These are phyloP conservation scores for Antigone vipio DNA, from an alignment of 2,113 vertebrate species.

Conservation along the genomic window DNA sequence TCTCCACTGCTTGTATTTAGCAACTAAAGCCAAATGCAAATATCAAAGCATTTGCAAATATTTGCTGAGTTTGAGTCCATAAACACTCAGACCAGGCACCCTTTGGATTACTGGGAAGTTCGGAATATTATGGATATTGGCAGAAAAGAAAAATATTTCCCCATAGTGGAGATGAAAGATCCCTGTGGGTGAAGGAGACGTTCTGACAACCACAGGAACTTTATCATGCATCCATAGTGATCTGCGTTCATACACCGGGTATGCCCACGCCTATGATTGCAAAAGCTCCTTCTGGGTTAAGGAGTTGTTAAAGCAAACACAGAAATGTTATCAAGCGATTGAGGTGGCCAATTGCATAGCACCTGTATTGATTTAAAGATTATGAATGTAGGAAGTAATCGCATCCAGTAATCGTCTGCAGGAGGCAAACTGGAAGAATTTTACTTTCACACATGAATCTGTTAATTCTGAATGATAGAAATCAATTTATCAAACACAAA, in stretches of 20 bases:
- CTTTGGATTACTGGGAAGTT: neutral
- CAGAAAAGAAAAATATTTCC: neutral
- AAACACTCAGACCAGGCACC: neutral
- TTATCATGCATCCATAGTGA: neutral
- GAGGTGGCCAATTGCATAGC: neutral
- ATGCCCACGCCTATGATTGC: neutral
- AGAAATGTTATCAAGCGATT: neutral
- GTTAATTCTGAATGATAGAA: neutral
- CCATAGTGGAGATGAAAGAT: neutral
- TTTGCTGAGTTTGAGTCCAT: neutral
- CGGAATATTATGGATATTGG: fast-evolving
- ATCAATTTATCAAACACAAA: neutral
- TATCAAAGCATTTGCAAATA: neutral
- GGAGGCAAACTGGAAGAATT: neutral
- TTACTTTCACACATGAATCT: neutral
- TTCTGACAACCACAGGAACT: neutral
- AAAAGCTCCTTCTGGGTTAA: neutral
- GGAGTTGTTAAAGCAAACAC: neutral
- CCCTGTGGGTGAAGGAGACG: neutral
- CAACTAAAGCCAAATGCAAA: neutral
- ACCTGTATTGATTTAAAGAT: neutral
- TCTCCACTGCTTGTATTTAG: neutral
- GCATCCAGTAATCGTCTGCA: neutral
- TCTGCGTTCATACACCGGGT: fast-evolving
- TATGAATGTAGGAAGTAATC: neutral